A percentile compares a stretch with the other conserved stretches of the same genome.
These are phyloP conservation scores for Drosophila varians DNA, from an alignment of 1,140 invertebrate genomes.

Conservation along the genomic window DNA sequence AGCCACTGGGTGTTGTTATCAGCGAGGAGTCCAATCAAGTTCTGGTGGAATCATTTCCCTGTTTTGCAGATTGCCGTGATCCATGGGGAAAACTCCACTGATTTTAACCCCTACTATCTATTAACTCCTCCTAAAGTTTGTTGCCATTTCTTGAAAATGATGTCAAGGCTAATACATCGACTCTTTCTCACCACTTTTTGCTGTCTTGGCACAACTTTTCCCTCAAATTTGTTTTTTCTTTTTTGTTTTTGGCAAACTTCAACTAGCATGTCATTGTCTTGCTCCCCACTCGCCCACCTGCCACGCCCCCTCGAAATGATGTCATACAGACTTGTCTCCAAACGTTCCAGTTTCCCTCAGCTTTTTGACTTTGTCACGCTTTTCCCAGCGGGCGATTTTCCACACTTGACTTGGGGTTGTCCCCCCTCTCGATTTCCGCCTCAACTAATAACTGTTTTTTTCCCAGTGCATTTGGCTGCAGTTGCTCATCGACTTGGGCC, in stretches of 20 bases:
- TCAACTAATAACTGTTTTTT: constrained; percentile 37
- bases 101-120: too few species aligned
- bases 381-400: constrained; percentile 54
- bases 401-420: constrained; percentile 28
- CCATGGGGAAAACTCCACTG: not conserved
- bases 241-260: constrained; percentile 17
- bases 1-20: constrained; percentile 27
- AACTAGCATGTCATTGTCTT: constrained; percentile 31
- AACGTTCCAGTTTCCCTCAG: constrained; percentile 49
- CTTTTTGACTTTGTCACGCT: constrained; percentile 56
- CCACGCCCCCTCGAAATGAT: constrained; percentile 49
- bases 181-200: constrained; percentile 20
- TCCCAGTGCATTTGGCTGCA: constrained; percentile 34
- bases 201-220: constrained; percentile 19
- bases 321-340: constrained; percentile 36
- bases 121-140: constrained; percentile 12
- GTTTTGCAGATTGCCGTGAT: not conserved
- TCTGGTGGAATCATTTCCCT: not conserved
- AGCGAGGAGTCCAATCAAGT: too few species aligned
- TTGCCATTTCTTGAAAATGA: constrained; percentile 28
- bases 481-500: constrained; percentile 2
- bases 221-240: constrained; percentile 1
- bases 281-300: constrained; percentile 3
- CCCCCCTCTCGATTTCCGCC: constrained; percentile 9
- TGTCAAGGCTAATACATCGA: constrained; percentile 35